These are phyloP conservation scores for Anthopleura xanthogrammica DNA, from an alignment of 92 coral and sea anemone genomes.

Conservation along the genomic window DNA sequence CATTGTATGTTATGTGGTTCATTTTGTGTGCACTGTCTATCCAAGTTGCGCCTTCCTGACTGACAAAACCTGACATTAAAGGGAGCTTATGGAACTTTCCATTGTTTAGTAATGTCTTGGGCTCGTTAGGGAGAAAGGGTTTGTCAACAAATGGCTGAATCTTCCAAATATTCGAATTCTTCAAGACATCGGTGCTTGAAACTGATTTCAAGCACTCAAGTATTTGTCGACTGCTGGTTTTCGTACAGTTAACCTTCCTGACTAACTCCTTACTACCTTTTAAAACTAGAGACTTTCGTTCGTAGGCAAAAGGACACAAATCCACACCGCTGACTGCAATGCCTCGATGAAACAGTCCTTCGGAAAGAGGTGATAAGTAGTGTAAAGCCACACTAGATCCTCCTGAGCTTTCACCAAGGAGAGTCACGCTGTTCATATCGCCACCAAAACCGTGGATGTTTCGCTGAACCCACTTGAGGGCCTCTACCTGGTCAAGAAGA, in stretches of 20 bases:
- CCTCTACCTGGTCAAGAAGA: constrained; percentile 71
- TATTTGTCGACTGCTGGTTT: background rate
- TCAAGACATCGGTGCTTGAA: background rate
- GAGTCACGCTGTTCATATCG: constrained; percentile 53
- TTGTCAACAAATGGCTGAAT: constrained; percentile 47
- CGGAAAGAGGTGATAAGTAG: constrained; percentile 56
- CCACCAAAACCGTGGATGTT: constrained; percentile 60
- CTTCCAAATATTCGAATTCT: background rate
- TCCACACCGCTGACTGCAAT: constrained; percentile 73
- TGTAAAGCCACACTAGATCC: constrained; percentile 68
- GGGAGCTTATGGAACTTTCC: constrained; percentile 66
- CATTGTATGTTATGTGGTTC: background rate
- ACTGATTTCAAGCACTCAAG: constrained; percentile 39
- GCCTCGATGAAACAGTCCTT: constrained; percentile 55
- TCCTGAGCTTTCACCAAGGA: constrained; percentile 71
- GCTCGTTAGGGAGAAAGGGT: constrained; percentile 54
- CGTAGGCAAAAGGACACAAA: constrained; percentile 59
- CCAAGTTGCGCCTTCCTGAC: constrained; percentile 49
- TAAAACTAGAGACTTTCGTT: constrained; percentile 29
- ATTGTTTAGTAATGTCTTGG: constrained; percentile 43
- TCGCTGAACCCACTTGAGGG: constrained; percentile 59
- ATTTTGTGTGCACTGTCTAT: no score
- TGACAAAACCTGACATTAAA: constrained; percentile 62
- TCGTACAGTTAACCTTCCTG: constrained; percentile 29
- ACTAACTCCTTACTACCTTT: constrained; percentile 31